Percentiles rank a stretch among this genome's conserved stretches.
phyloP scores from a whole-genome alignment of 2,888 invertebrate species.

The Megalurothrips usitatus region DNA sequence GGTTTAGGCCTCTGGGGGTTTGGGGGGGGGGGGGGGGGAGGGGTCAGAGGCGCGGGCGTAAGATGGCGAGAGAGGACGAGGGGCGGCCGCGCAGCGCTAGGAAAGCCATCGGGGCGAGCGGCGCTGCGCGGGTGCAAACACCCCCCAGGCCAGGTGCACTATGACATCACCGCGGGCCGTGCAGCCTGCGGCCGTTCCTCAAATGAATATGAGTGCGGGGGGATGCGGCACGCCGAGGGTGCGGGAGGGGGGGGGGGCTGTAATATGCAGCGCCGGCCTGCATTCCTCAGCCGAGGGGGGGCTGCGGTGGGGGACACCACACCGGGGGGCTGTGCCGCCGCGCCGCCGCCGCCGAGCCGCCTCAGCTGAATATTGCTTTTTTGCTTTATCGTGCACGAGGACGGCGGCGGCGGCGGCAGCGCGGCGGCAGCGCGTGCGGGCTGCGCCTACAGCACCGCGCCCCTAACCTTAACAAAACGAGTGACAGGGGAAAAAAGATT shows the following conservation, averaged over 20 bases:
- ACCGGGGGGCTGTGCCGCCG: no score
- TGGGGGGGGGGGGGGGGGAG: background rate
- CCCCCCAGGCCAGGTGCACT: no score
- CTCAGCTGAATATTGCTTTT: background rate
- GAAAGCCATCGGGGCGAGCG: no score
- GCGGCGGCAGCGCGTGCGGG: background rate
- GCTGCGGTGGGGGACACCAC: background rate
- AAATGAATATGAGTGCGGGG: background rate
- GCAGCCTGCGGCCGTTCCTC: no score
- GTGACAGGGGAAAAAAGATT: background rate
- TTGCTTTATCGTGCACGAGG: background rate
- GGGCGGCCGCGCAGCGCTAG: background rate
- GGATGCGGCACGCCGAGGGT: background rate
- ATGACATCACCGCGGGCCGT: no score
- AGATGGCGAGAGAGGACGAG: background rate
- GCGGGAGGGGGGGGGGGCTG: background rate
- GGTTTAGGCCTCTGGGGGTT: conserved; percentile 1
- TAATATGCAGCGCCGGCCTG: background rate
- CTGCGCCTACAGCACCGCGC: background rate
- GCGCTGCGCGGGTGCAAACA: no score
- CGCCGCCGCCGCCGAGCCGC: background rate
- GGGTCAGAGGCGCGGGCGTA: no score
- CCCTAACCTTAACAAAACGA: background rate
- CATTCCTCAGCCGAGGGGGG: background rate
- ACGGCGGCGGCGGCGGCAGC: background rate